These are phyloP conservation scores for Hypomecis atomaria DNA, from an alignment of 2,888 invertebrate species.

Conservation along the genomic window DNA sequence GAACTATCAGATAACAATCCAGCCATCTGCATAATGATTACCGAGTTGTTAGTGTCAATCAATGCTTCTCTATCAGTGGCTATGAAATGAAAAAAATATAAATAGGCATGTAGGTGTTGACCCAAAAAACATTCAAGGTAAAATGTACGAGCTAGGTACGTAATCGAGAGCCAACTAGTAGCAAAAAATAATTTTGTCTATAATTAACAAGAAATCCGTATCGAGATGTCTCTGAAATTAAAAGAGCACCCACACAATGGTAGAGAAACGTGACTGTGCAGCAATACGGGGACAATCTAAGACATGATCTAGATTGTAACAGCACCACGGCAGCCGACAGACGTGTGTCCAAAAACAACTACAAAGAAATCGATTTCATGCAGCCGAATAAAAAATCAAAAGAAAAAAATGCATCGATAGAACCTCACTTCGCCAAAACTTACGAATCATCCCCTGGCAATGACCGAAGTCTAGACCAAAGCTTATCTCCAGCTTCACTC, in stretches of 20 bases:
- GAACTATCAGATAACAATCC: constrained; percentile 72
- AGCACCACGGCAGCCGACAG: constrained; percentile 72
- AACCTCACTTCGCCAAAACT: constrained; percentile 63
- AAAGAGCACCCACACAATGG: constrained; percentile 72
- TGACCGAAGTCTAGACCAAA: constrained; percentile 75
- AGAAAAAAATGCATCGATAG: constrained; percentile 69
- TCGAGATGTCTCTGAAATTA: constrained; percentile 71
- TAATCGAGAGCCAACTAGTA: constrained; percentile 42
- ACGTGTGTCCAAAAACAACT: constrained; percentile 73
- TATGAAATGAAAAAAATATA: constrained; percentile 54
- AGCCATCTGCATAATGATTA: constrained; percentile 72
- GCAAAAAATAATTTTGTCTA: constrained; percentile 62
- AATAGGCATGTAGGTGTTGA: constrained; percentile 55
- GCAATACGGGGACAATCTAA: constrained; percentile 76
- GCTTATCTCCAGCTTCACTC: constrained; percentile 54
- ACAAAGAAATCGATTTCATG: constrained; percentile 77
- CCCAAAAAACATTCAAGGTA: constrained; percentile 63
- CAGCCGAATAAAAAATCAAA: constrained; percentile 63
- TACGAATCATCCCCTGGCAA: constrained; percentile 81
- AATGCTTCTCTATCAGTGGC: constrained; percentile 60
- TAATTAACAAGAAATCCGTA: constrained; percentile 76
- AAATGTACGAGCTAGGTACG: constrained; percentile 35
- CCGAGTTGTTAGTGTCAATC: constrained; percentile 72
- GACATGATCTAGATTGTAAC: constrained; percentile 80
- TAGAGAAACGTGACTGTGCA: constrained; percentile 75